Evolutionary conservation across 2,888 invertebrate genomes (phyloP), one percentile per base, ranked within the genome.

Genomic region (Agriopis leucophaearia): DNA sequence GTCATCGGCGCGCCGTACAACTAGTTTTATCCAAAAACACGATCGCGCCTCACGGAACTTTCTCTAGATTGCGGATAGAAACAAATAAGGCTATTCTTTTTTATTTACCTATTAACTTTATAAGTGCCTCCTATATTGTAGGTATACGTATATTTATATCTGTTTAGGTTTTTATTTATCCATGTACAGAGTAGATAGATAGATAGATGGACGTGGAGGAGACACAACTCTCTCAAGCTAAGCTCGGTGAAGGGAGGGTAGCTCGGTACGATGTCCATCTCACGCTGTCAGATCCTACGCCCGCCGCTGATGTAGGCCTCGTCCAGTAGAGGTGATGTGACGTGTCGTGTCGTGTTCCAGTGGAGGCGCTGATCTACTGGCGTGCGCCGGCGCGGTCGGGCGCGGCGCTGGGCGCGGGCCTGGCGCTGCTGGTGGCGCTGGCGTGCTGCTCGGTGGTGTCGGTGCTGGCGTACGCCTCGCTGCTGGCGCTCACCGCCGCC

Each of bases 351-450:
- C 7, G 56, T 69, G 64, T 96, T 96, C 9, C 95, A 98, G 98
- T 98, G 96, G 97, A 98, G 94, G 97, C 98, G 86, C 95, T 99
- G 91, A 97, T 99, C 91, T 99, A 99, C 95, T 99, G 99, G 99
- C 96, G 99, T 78, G 97, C 98, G 94, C 97, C 98, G 80, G 98
- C 97, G 94, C 98, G 97, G 94, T 98, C 98, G 76, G 99, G 98
- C 78, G 96, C 97, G 83, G 98, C 98, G 76, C 98, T 99, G 90
- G 99, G 98, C 87, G 96, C 96, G 79, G 96, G 97, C 79, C 95
- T 99, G 86, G 95, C 97, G 84, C 96, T 98, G 85, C 96, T 99
- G 83, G 95, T 99, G 91, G 98, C 99, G 83, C 96, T 99, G 92
- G 97, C 98, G 86, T 97, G 97, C 95, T 98, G 97, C 95, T 98